Base-by-base conservation (phyloP, 2,888 invertebrate genomes). In the Cheilosia pagana region DNA sequence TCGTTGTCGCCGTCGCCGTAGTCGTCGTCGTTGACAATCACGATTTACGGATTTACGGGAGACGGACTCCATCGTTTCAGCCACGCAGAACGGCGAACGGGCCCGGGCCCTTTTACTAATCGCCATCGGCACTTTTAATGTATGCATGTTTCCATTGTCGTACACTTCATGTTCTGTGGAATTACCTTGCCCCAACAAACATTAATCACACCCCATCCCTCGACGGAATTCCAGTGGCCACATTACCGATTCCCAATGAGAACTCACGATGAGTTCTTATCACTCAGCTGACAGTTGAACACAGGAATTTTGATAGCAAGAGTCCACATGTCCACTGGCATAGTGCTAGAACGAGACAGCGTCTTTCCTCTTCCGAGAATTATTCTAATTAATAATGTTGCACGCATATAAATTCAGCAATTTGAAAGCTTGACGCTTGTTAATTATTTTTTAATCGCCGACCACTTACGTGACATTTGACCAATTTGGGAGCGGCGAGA, bases 381-480 rank as follows among this genome's bases (percentile, higher is more conserved):
- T 68, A 85, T 71, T 68, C 59, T 79, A 81, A 75, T 79, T 85
- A 59, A 70, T 48, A 62, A 63, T 74, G 63, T 70, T 52, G 55
- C 68, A 70, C 65, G 83, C 83, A 60, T 81, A 75, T 81, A 79
- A 79, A 85, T 31, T 48, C 28, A 53, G 52, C 68, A 68, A 83
- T 63, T 65, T 74, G 79, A 83, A 79, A 70, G 79, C 67, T 62
- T 79, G 83, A 79, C 63, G 79, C 67, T 62, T 79, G 83, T 70
- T 83, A 79, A 79, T 83, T 79, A 83, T 83, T 83, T 50, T 85
- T 85, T 75, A 85, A 85, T 79, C 74, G 48, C 60, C 82, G 57
- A 70, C 71, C 79, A 79, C 75, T 85, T 79, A 75, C 79, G 79
- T 85, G 79, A 75, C 83, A 85, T 85, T 81, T 85, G 79, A 65